A percentile compares a stretch with the other conserved stretches of the same genome.
Evolutionary conservation across 2,888 invertebrate species (phyloP).

Genomic region (Xanthia togata): DNA sequence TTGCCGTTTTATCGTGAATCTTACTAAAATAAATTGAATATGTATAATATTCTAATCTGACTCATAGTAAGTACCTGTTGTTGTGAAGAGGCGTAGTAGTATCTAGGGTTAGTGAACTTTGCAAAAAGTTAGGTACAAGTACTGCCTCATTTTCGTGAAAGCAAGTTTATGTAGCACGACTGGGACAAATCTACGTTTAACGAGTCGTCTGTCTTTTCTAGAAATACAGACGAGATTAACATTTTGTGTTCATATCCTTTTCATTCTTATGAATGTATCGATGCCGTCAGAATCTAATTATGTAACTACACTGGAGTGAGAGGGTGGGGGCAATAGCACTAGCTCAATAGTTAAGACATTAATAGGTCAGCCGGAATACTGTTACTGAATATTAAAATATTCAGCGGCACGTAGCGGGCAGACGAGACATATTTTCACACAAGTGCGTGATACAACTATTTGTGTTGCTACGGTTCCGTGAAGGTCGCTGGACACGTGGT

Average conservation of each 20-base stretch:
- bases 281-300: slow-evolving; percentile 20
- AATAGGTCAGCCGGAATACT: slow-evolving; percentile 20
- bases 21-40: slow-evolving; percentile 39
- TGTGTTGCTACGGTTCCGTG: slow-evolving; percentile 72
- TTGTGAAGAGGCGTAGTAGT: slow-evolving; percentile 19
- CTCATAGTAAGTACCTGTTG: slow-evolving; percentile 27
- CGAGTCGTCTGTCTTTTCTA: background rate
- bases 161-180: background rate
- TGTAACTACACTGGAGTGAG: background rate
- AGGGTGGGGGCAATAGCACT: slow-evolving; percentile 6
- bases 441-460: slow-evolving; percentile 61
- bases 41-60: slow-evolving; percentile 35
- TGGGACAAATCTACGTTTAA: background rate
- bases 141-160: slow-evolving; percentile 11
- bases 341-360: slow-evolving; percentile 35
- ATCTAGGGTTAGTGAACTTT: slow-evolving; percentile 31
- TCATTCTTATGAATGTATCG: slow-evolving; percentile 9
- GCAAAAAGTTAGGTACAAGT: slow-evolving; percentile 15
- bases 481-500: slow-evolving; percentile 82
- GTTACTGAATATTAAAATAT: slow-evolving; percentile 53
- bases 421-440: slow-evolving; percentile 51
- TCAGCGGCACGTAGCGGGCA: slow-evolving; percentile 42
- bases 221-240: background rate
- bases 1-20: slow-evolving; percentile 25
- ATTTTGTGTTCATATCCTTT: background rate